These are phyloP conservation scores for Idaea straminata DNA, from an alignment of 2,888 invertebrate species.

Conservation along the genomic window DNA sequence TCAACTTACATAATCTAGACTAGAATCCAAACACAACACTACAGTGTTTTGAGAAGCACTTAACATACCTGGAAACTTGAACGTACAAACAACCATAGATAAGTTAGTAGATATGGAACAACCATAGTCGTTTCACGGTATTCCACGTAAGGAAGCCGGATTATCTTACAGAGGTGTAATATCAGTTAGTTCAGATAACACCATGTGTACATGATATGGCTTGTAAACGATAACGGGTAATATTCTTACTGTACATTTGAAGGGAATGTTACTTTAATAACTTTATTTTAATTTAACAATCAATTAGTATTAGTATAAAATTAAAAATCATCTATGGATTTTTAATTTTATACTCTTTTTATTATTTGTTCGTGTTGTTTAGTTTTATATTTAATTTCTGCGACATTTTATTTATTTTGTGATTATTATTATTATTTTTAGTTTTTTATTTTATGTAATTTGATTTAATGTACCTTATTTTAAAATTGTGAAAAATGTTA, in stretches of 20 bases:
- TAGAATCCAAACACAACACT: background rate
- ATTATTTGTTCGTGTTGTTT: no score
- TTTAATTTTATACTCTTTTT: no score
- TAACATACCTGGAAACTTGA: background rate
- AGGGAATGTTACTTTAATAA: slow-evolving; percentile 11
- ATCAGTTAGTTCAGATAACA: slow-evolving; percentile 26
- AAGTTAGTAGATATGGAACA: background rate
- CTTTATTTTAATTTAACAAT: background rate
- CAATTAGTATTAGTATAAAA: no score
- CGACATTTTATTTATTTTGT: no score
- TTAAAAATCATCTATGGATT: no score
- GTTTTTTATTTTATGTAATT: no score
- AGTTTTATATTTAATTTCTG: no score
- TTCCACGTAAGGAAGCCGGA: slow-evolving; percentile 23
- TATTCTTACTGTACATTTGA: slow-evolving; percentile 5
- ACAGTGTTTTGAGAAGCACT: background rate
- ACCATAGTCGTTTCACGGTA: background rate
- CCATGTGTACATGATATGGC: slow-evolving; percentile 21
- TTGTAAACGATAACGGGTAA: background rate
- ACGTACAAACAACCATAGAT: background rate
- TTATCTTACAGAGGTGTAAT: slow-evolving; percentile 29
- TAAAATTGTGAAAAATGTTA: no score
- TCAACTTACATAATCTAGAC: background rate
- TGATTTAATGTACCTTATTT: no score
- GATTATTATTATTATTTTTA: no score